Percentiles rank a stretch among this genome's conserved stretches.
phyloP scores from a whole-genome alignment of 2,888 invertebrate species.

The Dilophus febrilis region DNA sequence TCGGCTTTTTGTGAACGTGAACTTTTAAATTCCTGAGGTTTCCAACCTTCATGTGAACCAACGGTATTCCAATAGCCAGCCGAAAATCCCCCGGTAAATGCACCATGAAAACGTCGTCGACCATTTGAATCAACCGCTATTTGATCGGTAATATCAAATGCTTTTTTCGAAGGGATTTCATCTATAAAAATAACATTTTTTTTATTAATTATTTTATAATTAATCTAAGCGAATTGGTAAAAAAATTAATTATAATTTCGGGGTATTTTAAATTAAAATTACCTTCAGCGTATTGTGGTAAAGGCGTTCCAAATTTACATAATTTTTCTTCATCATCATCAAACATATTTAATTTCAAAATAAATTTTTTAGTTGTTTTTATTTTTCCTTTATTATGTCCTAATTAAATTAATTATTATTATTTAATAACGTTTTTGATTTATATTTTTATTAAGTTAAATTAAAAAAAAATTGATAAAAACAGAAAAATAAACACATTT shows the following conservation, averaged over 20 bases:
- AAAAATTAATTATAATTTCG: neutral
- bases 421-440: no score
- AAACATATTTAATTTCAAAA: no score
- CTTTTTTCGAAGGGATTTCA: slow-evolving; percentile 61
- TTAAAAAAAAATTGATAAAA: no score
- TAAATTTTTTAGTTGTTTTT: no score
- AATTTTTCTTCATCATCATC: slow-evolving; percentile 40
- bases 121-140: slow-evolving; percentile 81
- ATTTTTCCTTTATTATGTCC: no score
- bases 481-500: no score
- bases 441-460: no score
- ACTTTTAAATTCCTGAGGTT: slow-evolving; percentile 79
- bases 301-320: slow-evolving; percentile 51
- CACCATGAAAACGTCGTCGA: slow-evolving; percentile 87
- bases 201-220: neutral
- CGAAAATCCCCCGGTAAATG: slow-evolving; percentile 95
- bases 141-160: slow-evolving; percentile 68
- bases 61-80: slow-evolving; percentile 97
- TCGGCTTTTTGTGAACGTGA: slow-evolving; percentile 53
- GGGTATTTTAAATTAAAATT: slow-evolving; percentile 9
- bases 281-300: slow-evolving; percentile 70
- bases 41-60: slow-evolving; percentile 90
- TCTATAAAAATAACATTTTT: slow-evolving; percentile 34
- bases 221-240: neutral
- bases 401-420: no score